Evolutionary conservation across 2,888 invertebrate species (phyloP), one percentile per base, ranked within the genome.

Genomic region (Exephanes ischioxanthus): DNA sequence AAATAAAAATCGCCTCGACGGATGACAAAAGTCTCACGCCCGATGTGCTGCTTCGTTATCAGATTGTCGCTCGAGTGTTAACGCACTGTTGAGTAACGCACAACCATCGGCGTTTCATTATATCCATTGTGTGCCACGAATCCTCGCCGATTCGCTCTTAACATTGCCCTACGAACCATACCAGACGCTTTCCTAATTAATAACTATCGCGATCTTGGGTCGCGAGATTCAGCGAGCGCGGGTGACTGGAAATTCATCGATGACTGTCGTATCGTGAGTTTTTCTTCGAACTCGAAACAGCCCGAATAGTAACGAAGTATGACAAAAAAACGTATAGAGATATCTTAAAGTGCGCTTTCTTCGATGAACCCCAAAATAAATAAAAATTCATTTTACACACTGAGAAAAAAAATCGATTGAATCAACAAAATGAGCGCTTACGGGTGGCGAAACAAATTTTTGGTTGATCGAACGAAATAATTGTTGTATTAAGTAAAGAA

Each of bases 21-120:
- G 79, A 63, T 79, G 71, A 82, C 79, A 82, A 82, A 82, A 85
- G 85, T 85, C 79, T 66, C 85, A 79, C 81, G 82, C 79, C 58
- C 82, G 70, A 79, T 76, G 63, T 63, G 79, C 48, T 22, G 41
- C 51, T 66, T 79, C 79, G 67, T 58, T 85, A 75, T 85, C 82
- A 48, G 79, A 75, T 85, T 85, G 79, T 63, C 58, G 58, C n/a
- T 68, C 16, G 41, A 78, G 84, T 63, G 77, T 71, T 78, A 68
- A 81, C 70, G 37, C 84, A 63, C 55, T 37, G 66, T 72, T 51
- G 26, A 26, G 67, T 33, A 30, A 45, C 9, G 22, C 26, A 41
- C 30, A 63, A 26, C n/a, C 19, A 58, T 45, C 11, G 30, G 6
- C 61, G 22, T 33, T 30, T 48, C 37, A n/a, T 55, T 11, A 22